Base-by-base conservation (phyloP, 92 coral and sea anemone species). In the Umimayanthus kanabou region DNA sequence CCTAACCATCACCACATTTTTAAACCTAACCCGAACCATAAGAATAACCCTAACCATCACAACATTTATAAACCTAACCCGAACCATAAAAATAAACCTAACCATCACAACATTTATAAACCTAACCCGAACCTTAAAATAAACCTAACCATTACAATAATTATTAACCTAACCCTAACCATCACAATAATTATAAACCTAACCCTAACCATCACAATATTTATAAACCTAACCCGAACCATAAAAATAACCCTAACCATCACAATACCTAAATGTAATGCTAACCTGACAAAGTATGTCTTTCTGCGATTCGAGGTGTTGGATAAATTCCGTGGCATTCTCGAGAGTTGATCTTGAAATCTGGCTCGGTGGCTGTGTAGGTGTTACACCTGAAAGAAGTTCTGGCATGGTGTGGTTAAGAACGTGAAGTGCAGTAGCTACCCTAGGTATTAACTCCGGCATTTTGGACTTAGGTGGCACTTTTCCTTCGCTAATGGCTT, bases 391-490 rank as follows among this genome's bases (percentile, higher is more conserved):
- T n/a, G 90, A 81, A 37, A 92, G 88, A 40, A 84, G 65, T 55
- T 90, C 88, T 20, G 77, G 83, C 47, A 92, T 82, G 23, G 89
- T 80, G 79, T 92, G 92, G 61, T 80, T 80, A 39, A 92, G 84
- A 10, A 92, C 92, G 39, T 92, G 94, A 13, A 89, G 88, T 28
- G 92, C 79, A 25, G 88, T 69, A 0, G 94, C 94, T 30, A 89
- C 37, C 82, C 90, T 80, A 8, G 88, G 92, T 50, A 92, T 64
- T 40, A 85, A 88, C 80, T 89, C 92, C 25, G 91, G 88, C 33
- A 80, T 67, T 79, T 85, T 92, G 28, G 90, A 86, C 28, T 79
- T 89, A 39, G 88, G 89, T 49, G 89, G 92, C 18, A 80, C 84
- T 25, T 79, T 80, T 18, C 90, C 92, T 10, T 90, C 90, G 67